Conservation (phyloP, 2,797 vertebrate species). For the Eulemur albifrons region DNA sequence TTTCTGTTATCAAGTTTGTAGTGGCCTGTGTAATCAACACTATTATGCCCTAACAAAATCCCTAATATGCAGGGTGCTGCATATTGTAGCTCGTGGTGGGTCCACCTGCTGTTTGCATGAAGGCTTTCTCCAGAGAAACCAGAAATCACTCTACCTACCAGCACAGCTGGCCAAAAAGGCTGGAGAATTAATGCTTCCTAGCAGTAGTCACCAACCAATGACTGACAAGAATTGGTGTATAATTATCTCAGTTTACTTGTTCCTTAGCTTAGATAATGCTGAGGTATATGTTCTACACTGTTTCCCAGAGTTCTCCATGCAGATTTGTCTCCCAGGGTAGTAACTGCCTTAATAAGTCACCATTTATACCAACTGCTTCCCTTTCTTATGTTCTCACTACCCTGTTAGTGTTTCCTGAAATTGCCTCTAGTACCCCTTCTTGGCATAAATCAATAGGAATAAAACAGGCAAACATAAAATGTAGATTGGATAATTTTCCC, state of each 20-base stretch:
- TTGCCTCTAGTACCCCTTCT: background rate
- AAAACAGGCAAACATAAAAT: background rate
- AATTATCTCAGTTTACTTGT: background rate
- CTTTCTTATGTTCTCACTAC: background rate
- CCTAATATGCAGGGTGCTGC: background rate
- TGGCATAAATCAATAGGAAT: background rate
- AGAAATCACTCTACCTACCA: background rate
- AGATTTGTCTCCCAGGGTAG: background rate
- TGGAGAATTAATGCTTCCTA: background rate
- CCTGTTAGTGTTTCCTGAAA: background rate
- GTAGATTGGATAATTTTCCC: background rate
- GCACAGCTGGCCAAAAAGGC: background rate
- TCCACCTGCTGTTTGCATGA: background rate
- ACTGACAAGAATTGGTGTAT: background rate
- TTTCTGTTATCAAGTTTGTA: background rate
- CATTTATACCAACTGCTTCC: background rate
- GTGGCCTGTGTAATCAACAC: background rate
- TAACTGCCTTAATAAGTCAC: background rate
- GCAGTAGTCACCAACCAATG: background rate
- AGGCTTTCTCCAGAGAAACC: background rate
- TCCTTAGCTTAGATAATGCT: background rate
- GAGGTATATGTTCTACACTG: background rate
- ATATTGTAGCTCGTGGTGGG: background rate
- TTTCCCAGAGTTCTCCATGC: background rate
- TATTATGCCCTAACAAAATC: background rate